Evolutionary conservation across 2,888 invertebrate species (phyloP).

Genomic region (Linnaemya tessellans): DNA sequence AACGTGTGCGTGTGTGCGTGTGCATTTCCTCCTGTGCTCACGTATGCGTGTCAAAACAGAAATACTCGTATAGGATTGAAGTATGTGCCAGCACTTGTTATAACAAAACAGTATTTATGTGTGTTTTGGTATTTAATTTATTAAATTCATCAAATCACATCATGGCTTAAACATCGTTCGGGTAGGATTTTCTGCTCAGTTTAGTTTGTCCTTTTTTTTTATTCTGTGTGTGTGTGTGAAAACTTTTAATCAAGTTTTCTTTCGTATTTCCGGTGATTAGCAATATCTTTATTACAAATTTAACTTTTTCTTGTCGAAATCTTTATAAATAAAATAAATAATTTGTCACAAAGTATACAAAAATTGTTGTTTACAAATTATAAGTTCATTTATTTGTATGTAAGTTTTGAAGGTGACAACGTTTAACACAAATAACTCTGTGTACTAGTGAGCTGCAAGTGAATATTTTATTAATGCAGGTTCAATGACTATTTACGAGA

Average conservation of each 20-base stretch:
- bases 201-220: conserved; percentile 44
- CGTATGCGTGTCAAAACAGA: not conserved
- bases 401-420: not conserved
- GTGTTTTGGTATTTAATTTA: conserved; percentile 46
- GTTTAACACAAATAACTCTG: not conserved
- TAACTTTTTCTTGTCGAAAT: not conserved
- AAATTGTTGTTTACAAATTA: conserved; percentile 21
- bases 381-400: conserved; percentile 20
- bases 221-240: not conserved
- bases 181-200: conserved; percentile 49
- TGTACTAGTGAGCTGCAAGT: not conserved
- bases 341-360: not conserved
- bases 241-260: conserved; percentile 51
- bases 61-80: not conserved
- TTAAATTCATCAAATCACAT: conserved; percentile 61
- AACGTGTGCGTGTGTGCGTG: not conserved
- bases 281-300: conserved; percentile 24
- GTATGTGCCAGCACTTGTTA: not conserved
- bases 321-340: conserved; percentile 36
- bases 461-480: no score
- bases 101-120: not conserved
- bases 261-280: conserved; percentile 61
- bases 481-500: no score
- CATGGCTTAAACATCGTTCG: conserved; percentile 46
- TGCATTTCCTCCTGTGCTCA: not conserved